Percentiles rank a stretch among this genome's conserved stretches.
Evolutionary conservation across 1,140 invertebrate genomes (phyloP).

Genomic region (Armadillidium nasatum): DNA sequence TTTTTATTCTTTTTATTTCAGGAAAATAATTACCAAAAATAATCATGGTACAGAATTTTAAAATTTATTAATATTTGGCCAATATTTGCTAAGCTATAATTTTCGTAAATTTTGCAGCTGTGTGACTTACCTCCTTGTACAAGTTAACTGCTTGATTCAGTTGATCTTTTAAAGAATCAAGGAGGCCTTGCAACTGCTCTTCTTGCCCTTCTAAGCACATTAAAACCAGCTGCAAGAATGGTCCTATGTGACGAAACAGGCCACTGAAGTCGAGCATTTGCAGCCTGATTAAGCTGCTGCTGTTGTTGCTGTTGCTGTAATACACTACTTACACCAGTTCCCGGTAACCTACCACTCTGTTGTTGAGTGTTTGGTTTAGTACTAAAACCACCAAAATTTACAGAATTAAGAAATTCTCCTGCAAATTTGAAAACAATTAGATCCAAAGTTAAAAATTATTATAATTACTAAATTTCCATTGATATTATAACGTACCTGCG

Average conservation of each 20-base stretch:
- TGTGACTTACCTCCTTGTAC: conserved; percentile 56
- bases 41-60: too few species aligned
- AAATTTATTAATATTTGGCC: too few species aligned
- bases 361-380: conserved; percentile 17
- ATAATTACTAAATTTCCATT: neutral
- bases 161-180: conserved; percentile 85
- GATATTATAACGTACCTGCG: conserved; percentile 51
- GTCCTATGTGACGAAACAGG: conserved; percentile 68
- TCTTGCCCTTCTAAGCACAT: conserved; percentile 93
- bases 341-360: conserved; percentile 21
- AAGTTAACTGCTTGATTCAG: conserved; percentile 68
- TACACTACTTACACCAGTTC: conserved; percentile 5
- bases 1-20: too few species aligned
- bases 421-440: neutral
- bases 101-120: too few species aligned
- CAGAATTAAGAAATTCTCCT: conserved; percentile 63
- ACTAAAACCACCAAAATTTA: conserved; percentile 55
- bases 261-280: too few species aligned
- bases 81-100: too few species aligned
- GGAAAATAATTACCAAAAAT: too few species aligned
- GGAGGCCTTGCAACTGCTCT: conserved; percentile 82
- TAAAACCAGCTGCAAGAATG: conserved; percentile 84
- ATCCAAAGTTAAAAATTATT: conserved; percentile 51
- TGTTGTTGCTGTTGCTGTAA: conserved; percentile 33
- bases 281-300: conserved; percentile 10